A percentile compares a stretch with the other conserved stretches of the same genome.
Evolutionary conservation across 2,113 vertebrate species (phyloP).

Genomic region (Oryzias melastigma): DNA sequence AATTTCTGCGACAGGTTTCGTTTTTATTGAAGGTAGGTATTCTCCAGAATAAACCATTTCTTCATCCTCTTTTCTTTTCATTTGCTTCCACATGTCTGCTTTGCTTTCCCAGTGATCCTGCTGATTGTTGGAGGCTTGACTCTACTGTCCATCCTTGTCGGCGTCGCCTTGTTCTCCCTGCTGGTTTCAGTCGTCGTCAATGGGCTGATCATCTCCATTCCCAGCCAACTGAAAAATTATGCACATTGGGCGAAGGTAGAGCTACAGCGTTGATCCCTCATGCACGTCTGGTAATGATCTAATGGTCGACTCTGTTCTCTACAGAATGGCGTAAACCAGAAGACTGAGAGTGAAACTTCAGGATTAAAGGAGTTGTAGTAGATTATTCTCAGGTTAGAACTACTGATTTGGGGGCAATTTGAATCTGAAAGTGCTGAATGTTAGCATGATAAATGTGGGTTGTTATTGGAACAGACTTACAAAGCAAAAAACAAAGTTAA

Average conservation of each 20-base stretch:
- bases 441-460: background rate
- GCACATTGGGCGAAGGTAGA: constrained; percentile 56
- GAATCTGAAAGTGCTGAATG: constrained; percentile 6
- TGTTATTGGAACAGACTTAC: background rate
- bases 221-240: constrained; percentile 70
- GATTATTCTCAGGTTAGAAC: background rate
- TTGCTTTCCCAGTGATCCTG: constrained; percentile 74
- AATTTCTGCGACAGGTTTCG: constrained; percentile 77
- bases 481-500: background rate
- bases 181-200: constrained; percentile 72
- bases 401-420: background rate
- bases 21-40: constrained; percentile 84
- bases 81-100: background rate
- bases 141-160: constrained; percentile 82
- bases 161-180: constrained; percentile 78
- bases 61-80: too few species aligned
- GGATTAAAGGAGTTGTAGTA: constrained; percentile 10
- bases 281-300: background rate
- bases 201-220: constrained; percentile 64
- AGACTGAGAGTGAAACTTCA: constrained; percentile 3
- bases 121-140: constrained; percentile 76
- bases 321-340: constrained; percentile 7
- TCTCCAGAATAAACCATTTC: background rate
- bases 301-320: background rate
- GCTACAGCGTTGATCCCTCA: constrained; percentile 11